A percentile compares a stretch with the other conserved stretches of the same genome.
These are phyloP conservation scores for Phrynosoma blainvillii DNA, from an alignment of 2,113 vertebrate genomes.

Conservation along the genomic window DNA sequence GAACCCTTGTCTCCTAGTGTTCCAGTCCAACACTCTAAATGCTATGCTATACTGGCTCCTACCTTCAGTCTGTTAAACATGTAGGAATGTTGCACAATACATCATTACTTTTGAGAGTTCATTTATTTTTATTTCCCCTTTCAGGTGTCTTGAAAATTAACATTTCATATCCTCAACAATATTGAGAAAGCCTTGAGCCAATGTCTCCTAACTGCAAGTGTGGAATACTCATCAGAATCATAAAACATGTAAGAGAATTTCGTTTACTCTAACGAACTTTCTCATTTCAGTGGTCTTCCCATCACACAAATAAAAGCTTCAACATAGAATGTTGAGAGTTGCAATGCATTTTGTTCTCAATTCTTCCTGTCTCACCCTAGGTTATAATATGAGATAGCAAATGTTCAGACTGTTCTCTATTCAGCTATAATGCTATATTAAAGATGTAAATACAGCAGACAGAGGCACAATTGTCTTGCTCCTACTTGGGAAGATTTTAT, in stretches of 20 bases:
- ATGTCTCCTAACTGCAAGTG: background rate
- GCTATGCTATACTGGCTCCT: background rate
- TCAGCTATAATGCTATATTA: background rate
- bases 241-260: background rate
- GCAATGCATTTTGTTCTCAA: rapidly evolving
- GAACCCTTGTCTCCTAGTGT: no score
- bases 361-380: background rate
- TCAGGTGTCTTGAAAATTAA: background rate
- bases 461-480: background rate
- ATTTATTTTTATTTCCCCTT: background rate
- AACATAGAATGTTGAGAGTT: rapidly evolving
- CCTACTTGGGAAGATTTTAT: background rate
- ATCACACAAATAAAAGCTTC: rapidly evolving
- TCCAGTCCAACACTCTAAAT: no score
- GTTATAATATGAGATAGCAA: background rate
- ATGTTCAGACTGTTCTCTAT: background rate
- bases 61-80: background rate
- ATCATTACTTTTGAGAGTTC: background rate
- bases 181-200: background rate
- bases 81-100: no score
- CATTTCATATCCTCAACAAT: background rate
- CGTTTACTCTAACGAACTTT: background rate
- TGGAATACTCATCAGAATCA: background rate
- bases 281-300: background rate
- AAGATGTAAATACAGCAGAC: conserved; percentile 15